Evolutionary conservation across 2,113 vertebrate species (phyloP).

Genomic region (Dromaius novaehollandiae): DNA sequence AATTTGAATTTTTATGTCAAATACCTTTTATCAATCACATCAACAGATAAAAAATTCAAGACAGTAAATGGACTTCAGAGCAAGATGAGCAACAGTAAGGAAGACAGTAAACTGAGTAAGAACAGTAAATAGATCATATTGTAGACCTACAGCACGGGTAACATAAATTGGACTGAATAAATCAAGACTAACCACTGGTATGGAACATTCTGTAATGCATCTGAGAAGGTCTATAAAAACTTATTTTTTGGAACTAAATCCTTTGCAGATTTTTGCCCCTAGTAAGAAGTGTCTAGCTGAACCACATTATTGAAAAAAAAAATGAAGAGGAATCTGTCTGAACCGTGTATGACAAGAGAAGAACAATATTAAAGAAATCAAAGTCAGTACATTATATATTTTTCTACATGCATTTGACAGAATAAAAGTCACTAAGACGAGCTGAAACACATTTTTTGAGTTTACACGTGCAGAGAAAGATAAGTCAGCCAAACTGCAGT

Average conservation of each 20-base stretch:
- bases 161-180: neutral
- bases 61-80: neutral
- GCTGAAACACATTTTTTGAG: neutral
- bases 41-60: neutral
- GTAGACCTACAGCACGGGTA: neutral
- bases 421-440: neutral
- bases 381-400: neutral
- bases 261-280: neutral
- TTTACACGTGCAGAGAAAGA: neutral
- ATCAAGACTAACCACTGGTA: neutral
- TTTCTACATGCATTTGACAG: neutral
- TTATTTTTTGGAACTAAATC: neutral
- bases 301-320: neutral
- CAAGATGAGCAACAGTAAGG: neutral
- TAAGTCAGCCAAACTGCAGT: neutral
- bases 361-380: neutral
- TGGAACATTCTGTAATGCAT: neutral
- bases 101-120: neutral
- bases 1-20: neutral
- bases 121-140: neutral
- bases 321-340: neutral
- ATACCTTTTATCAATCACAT: neutral
- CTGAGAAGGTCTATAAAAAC: neutral
- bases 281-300: neutral
- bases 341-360: neutral